Percentiles rank a stretch among this genome's conserved stretches.
These are phyloP conservation scores for Cheirogaleus medius DNA, from an alignment of 2,113 vertebrate species.

Conservation along the genomic window DNA sequence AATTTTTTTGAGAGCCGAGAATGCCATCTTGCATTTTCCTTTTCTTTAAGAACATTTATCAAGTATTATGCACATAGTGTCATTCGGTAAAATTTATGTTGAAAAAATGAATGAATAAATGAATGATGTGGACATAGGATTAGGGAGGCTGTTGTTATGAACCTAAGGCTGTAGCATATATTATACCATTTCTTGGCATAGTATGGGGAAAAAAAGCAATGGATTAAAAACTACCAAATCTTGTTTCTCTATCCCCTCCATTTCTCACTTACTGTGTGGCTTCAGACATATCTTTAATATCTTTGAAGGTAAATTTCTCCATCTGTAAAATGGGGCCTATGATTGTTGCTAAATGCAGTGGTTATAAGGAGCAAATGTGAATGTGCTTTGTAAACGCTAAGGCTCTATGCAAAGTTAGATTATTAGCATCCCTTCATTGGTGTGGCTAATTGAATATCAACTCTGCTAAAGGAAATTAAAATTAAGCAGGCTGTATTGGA, in stretches of 20 bases:
- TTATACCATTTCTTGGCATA: background rate
- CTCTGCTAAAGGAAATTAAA: slow-evolving; percentile 54
- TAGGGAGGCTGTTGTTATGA: background rate
- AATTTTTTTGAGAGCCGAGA: background rate
- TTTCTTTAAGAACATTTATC: background rate
- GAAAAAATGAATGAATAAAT: background rate
- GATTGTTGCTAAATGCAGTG: background rate
- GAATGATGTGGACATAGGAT: background rate
- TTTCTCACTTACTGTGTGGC: background rate
- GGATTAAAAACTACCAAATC: background rate
- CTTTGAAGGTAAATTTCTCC: background rate
- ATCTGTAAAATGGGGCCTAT: background rate
- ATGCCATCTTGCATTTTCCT: background rate
- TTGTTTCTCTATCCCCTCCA: background rate
- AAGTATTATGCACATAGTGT: accelerated
- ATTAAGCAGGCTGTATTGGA: slow-evolving; percentile 25
- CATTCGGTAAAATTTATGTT: background rate
- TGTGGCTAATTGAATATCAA: slow-evolving; percentile 61
- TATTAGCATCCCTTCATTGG: background rate
- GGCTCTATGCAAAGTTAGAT: background rate
- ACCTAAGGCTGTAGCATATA: too few relatives aligned
- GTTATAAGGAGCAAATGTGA: background rate
- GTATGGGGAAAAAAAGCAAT: background rate
- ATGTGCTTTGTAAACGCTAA: background rate
- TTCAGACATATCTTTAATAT: background rate